Conservation (phyloP, 2,888 invertebrate genomes). For the Hemicrepidius hirtus region DNA sequence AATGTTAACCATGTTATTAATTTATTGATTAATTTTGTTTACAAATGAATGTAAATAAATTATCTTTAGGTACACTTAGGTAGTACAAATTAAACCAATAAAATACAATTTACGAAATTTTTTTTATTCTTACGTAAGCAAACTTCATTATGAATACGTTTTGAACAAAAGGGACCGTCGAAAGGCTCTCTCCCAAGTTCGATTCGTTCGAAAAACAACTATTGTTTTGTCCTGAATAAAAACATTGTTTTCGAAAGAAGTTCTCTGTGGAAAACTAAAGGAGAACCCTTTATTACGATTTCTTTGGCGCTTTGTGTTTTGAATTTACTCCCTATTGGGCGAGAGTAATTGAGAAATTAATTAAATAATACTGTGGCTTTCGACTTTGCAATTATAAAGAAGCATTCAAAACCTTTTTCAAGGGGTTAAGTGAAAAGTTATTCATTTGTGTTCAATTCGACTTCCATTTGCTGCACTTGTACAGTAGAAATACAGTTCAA, state of each 20-base stretch:
- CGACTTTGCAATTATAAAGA: constrained; percentile 63
- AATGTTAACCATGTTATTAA: constrained; percentile 54
- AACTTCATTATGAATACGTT: constrained; percentile 3
- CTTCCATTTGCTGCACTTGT: constrained; percentile 6
- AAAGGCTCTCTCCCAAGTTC: constrained; percentile 31
- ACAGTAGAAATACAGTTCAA: background rate
- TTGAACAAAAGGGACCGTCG: background rate
- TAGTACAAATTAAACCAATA: constrained; percentile 40
- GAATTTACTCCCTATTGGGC: constrained; percentile 68
- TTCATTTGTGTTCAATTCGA: constrained; percentile 32
- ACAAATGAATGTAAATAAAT: constrained; percentile 40
- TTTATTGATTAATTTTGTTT: constrained; percentile 47
- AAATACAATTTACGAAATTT: constrained; percentile 4
- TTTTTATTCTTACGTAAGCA: background rate
- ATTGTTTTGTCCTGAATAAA: constrained; percentile 64
- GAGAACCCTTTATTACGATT: constrained; percentile 64
- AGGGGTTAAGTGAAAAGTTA: constrained; percentile 52
- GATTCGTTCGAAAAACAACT: constrained; percentile 56
- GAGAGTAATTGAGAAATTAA: constrained; percentile 71
- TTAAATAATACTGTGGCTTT: constrained; percentile 70
- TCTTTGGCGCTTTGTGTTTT: constrained; percentile 65
- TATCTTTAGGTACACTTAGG: constrained; percentile 19
- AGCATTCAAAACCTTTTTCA: constrained; percentile 44
- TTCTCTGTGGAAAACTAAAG: constrained; percentile 58
- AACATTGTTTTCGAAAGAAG: constrained; percentile 62